Conservation (phyloP, 2,797 vertebrate species). For the Melanotaenia parkinsoni region DNA sequence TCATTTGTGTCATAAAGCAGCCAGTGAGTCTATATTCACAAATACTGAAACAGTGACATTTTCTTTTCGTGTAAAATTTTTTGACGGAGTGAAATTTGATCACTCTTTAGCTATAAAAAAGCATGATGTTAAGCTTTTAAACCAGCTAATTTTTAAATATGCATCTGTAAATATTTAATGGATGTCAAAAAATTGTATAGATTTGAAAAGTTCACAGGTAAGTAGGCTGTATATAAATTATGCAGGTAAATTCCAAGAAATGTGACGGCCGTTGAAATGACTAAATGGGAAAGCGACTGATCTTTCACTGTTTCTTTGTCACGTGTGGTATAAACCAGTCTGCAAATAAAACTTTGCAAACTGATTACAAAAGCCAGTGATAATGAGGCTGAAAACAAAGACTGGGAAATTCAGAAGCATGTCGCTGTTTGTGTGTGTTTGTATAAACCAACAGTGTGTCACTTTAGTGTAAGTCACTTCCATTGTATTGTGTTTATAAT, state of each 20-base stretch:
- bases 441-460: not conserved
- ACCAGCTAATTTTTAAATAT: not conserved
- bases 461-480: not conserved
- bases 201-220: not conserved
- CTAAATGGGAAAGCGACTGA: not conserved
- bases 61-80: too few species aligned
- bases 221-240: not conserved
- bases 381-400: not conserved
- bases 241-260: not conserved
- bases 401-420: slow-evolving; percentile 54
- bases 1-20: too few species aligned
- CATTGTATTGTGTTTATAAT: not conserved
- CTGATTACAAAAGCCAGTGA: not conserved
- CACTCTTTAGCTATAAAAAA: not conserved
- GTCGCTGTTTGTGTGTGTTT: not conserved
- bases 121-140: not conserved
- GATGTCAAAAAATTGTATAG: not conserved
- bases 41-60: too few species aligned
- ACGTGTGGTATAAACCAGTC: not conserved
- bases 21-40: too few species aligned
- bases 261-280: too few species aligned
- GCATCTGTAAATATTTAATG: not conserved
- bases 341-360: not conserved
- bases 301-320: not conserved
- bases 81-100: not conserved